Evolutionary conservation across 1,140 invertebrate genomes (phyloP).

Genomic region (Forficula auricularia): DNA sequence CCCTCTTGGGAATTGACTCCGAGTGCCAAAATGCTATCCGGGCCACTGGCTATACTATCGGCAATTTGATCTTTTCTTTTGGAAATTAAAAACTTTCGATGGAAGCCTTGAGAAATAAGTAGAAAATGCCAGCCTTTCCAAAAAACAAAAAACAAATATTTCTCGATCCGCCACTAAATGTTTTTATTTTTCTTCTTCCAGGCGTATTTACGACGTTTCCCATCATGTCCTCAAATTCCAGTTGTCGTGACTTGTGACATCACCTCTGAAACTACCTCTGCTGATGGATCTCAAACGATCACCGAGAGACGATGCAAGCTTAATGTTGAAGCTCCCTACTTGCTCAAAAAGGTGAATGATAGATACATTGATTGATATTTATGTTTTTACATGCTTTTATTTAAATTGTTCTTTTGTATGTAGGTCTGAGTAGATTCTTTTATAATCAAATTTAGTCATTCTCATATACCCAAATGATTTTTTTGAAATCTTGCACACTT

Average conservation of each 20-base stretch:
- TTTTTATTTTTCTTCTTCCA: slow-evolving; percentile 37
- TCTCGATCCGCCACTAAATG: too few relatives aligned
- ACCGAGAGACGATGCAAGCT: slow-evolving; percentile 83
- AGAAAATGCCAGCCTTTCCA: too few relatives aligned
- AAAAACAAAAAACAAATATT: too few relatives aligned
- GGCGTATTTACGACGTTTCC: slow-evolving; percentile 88
- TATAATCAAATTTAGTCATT: not conserved
- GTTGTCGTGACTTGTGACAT: slow-evolving; percentile 84
- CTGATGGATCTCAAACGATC: slow-evolving; percentile 60
- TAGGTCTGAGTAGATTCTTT: slow-evolving; percentile 3
- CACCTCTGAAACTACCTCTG: slow-evolving; percentile 53
- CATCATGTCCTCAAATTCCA: slow-evolving; percentile 85
- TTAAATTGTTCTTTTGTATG: not conserved
- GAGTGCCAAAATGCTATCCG: too few relatives aligned
- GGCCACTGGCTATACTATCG: too few relatives aligned
- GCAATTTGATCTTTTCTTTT: too few relatives aligned
- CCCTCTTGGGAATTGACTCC: too few relatives aligned
- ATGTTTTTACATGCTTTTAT: too few relatives aligned
- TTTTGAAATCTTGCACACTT: too few relatives aligned
- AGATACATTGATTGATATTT: not conserved
- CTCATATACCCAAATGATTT: not conserved
- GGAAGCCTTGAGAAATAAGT: too few relatives aligned
- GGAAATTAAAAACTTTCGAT: too few relatives aligned
- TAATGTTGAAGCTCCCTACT: slow-evolving; percentile 86
- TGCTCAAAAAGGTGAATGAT: slow-evolving; percentile 71